These are phyloP conservation scores for Laticauda laticaudata DNA, from an alignment of 2,113 vertebrate genomes.

Conservation along the genomic window DNA sequence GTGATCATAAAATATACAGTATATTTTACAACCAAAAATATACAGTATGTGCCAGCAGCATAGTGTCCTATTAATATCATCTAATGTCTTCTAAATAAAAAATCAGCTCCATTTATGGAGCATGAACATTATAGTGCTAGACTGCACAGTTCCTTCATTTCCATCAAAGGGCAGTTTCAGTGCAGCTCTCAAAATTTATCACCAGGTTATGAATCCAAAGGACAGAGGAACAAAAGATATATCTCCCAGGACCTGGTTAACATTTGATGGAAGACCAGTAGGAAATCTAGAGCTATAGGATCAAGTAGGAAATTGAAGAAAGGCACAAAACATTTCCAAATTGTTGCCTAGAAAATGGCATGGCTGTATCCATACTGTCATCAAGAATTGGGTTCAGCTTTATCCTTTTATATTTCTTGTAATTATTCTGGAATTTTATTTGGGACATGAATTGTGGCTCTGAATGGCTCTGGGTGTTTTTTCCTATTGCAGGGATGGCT, in stretches of 20 bases:
- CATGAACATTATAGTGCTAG: slow-evolving; percentile 40
- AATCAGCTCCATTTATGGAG: slow-evolving; percentile 42
- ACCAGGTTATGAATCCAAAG: slow-evolving; percentile 30
- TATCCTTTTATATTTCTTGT: not conserved
- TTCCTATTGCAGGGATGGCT: not conserved
- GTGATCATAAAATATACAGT: slow-evolving; percentile 25
- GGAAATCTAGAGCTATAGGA: not conserved
- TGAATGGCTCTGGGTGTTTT: not conserved
- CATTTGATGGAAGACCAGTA: not conserved
- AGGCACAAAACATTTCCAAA: not conserved
- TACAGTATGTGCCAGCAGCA: slow-evolving; percentile 50
- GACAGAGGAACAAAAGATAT: not conserved
- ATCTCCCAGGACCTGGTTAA: not conserved
- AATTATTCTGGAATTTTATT: not conserved
- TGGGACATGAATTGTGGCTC: not conserved
- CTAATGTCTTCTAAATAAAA: slow-evolving; percentile 54
- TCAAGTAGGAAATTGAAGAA: not conserved
- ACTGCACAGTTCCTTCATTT: slow-evolving; percentile 58
- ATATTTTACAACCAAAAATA: slow-evolving; percentile 49
- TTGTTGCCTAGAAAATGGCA: not conserved
- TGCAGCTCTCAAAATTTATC: slow-evolving; percentile 26
- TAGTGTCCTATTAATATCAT: slow-evolving; percentile 48
- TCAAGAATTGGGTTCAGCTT: not conserved
- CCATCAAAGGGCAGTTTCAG: slow-evolving; percentile 58
- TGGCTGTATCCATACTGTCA: not conserved